Conservation (phyloP, 2,888 invertebrate genomes). For the Dusona sp. region DNA sequence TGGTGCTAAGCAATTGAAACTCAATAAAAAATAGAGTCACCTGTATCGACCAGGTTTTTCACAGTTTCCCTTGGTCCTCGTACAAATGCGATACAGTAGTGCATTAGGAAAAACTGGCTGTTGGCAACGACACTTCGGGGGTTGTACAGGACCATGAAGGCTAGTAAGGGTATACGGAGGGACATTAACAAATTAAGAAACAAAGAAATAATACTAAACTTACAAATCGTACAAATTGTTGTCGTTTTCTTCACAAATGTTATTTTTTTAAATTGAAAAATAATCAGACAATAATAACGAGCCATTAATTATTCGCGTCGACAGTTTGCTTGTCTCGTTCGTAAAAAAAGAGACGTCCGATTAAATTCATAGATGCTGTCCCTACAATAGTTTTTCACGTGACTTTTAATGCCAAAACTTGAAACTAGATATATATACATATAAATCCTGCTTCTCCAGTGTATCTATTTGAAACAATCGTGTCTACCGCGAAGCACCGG, state of each 20-base stretch:
- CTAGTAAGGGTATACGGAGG: too few species aligned
- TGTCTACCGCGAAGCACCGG: conserved; percentile 24
- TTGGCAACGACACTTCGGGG: too few species aligned
- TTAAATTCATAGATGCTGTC: conserved; percentile 1
- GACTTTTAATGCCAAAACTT: conserved; percentile 10
- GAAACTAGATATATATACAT: neutral
- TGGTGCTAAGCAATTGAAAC: too few species aligned
- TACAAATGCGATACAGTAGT: too few species aligned
- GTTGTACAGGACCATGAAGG: too few species aligned
- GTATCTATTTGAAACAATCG: neutral
- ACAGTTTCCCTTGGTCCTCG: too few species aligned
- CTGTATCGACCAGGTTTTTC: too few species aligned
- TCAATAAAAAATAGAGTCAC: too few species aligned
- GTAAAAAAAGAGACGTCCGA: conserved; percentile 34
- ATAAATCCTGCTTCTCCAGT: neutral
- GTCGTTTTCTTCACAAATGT: neutral
- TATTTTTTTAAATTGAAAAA: conserved; percentile 9
- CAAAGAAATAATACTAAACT: neutral
- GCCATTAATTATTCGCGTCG: conserved; percentile 42
- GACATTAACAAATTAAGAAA: too few species aligned
- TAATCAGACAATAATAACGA: neutral
- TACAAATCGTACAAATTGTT: neutral
- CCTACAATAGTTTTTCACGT: neutral
- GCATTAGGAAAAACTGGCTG: too few species aligned
- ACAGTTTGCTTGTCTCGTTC: conserved; percentile 31